Base-by-base conservation (phyloP, 2,797 vertebrate genomes). In the Eurystomus glaucurus region DNA sequence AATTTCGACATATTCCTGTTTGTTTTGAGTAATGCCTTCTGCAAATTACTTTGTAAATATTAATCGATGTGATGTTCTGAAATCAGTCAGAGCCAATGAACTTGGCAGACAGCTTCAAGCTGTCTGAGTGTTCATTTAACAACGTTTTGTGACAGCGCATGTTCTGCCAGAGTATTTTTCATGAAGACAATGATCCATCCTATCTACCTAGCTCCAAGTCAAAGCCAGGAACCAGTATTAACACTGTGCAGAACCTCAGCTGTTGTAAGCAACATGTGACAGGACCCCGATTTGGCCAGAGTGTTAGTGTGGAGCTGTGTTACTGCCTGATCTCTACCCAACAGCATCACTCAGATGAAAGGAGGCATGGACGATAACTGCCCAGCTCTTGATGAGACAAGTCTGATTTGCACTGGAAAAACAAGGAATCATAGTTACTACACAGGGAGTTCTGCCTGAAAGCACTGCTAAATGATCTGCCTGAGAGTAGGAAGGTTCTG, bases 11-110 rank as follows among this genome's bases (percentile, higher is more conserved):
- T 69, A 70, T 79, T 81, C 62, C 18, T 72, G 51, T 78, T 94
- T 93, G 51, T 72, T 93, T 94, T 83, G 65, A 95, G 51, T 70
- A 86, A 92, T 41, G 37, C 16, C 43, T 86, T 83, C 90, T 72
- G 69, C 62, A 93, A 93, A 79, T 81, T 48, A 48, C 69, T 86
- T 65, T 90, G 65, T 37, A 91, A 84, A 88, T 72, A 45, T 19
- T 93, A 88, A 93, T 93, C 0, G 0, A 29, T 55, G 72, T 52
- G 58, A 69, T 60, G 58, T 70, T 93, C 92, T 55, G 35, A 85
- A 93, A 92, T 55, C 70, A 76, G 52, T 43, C 76, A 81, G 90
- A 90, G 77, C 21, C 2, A 6, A 29, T 7, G 37, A 93, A 81
- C 66, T 33, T 55, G 76, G 78, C 61, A 93, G 61, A 71, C 57